phyloP scores from a whole-genome alignment of 2,113 vertebrate species.

The Butorides virescens region DNA sequence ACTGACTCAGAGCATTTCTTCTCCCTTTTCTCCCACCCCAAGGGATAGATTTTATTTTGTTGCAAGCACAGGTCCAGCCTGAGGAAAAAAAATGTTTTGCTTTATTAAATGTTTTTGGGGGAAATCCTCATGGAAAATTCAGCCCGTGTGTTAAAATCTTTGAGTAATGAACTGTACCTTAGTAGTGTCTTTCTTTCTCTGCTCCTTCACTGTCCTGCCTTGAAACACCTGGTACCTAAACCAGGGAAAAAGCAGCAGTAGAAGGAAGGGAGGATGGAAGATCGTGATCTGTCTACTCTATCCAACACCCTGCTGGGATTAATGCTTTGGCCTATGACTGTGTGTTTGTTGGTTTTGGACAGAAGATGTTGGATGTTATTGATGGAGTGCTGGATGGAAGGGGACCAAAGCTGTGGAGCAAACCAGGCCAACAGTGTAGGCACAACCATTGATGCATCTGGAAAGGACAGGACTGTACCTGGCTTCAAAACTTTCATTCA shows the following conservation, averaged over 20 bases:
- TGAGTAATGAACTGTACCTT: neutral
- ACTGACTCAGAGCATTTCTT: neutral
- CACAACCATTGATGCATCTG: neutral
- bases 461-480: neutral
- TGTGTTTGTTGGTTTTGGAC: neutral
- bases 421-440: neutral
- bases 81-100: neutral
- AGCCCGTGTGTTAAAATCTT: neutral
- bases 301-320: neutral
- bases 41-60: neutral
- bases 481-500: neutral
- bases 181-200: neutral
- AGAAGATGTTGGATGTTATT: neutral
- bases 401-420: neutral
- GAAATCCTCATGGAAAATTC: neutral
- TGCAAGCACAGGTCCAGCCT: neutral
- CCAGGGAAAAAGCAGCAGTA: neutral
- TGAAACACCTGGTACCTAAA: neutral
- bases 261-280: neutral
- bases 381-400: neutral
- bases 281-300: neutral
- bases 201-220: neutral
- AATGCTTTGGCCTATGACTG: neutral
- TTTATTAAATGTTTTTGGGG: neutral
- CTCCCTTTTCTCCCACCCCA: neutral